Conservation (phyloP, 1,140 invertebrate genomes). For the Andricus grossulariae region DNA sequence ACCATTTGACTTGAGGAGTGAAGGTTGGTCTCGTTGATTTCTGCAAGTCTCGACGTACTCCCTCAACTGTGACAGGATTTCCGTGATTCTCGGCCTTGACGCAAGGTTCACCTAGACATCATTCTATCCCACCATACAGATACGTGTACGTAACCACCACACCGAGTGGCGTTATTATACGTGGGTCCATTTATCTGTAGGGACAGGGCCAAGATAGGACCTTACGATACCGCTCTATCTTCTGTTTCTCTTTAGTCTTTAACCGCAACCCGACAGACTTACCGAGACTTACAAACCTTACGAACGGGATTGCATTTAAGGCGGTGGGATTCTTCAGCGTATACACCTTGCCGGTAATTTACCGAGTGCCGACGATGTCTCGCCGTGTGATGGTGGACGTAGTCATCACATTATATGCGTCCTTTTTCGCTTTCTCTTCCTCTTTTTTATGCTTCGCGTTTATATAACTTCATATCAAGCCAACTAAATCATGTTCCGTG, state of each 20-base stretch:
- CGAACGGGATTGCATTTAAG: constrained; percentile 6
- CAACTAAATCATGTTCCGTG: constrained; percentile 7
- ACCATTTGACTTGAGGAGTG: constrained; percentile 6
- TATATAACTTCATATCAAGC: constrained; percentile 6
- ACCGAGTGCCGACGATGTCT: constrained; percentile 26
- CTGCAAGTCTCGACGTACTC: background rate
- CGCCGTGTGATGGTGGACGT: background rate
- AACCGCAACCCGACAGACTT: background rate
- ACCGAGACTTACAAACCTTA: background rate
- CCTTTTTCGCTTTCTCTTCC: background rate
- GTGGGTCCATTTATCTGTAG: constrained; percentile 64
- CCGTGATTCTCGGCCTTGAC: background rate
- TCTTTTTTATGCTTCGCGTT: constrained; percentile 26
- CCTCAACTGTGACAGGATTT: constrained; percentile 7
- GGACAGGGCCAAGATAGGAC: constrained; percentile 65
- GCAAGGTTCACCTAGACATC: background rate
- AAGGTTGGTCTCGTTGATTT: constrained; percentile 17
- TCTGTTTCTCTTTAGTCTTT: constrained; percentile 27
- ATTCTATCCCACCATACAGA: constrained; percentile 25
- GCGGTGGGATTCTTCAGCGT: constrained; percentile 39
- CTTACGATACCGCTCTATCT: too few relatives aligned
- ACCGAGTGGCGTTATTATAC: constrained; percentile 62
- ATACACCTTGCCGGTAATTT: constrained; percentile 36
- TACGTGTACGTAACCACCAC: constrained; percentile 49
- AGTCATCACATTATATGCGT: background rate